Evolutionary conservation across 30 jellyfish, hydroid and myxozoan species (phyloP).

Genomic region (Catostylus mosaicus): DNA sequence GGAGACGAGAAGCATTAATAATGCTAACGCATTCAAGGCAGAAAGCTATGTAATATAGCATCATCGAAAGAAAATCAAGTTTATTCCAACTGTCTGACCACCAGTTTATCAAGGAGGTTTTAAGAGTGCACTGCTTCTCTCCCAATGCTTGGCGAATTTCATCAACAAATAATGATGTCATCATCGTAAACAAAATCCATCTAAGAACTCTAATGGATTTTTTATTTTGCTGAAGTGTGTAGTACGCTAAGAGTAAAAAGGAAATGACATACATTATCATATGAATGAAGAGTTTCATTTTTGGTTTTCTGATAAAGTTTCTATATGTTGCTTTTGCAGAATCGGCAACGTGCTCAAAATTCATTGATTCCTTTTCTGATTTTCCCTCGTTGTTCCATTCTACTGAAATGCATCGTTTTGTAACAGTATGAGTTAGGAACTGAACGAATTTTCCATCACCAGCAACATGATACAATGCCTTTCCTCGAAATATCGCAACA

Average conservation of each 20-base stretch:
- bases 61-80: not conserved
- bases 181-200: not conserved
- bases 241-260: not conserved
- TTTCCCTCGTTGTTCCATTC: not conserved
- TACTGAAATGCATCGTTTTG: not conserved
- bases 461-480: constrained; percentile 1
- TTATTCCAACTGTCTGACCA: constrained; percentile 7
- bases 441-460: not conserved
- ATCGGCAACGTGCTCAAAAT: too few relatives aligned
- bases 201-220: not conserved
- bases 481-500: constrained; percentile 8
- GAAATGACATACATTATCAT: not conserved
- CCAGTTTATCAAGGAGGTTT: not conserved
- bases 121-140: not conserved
- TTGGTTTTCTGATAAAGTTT: too few relatives aligned
- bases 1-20: not conserved
- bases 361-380: too few relatives aligned
- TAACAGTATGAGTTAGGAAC: not conserved
- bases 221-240: not conserved
- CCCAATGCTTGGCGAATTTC: constrained; percentile 11
- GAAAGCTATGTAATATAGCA: too few relatives aligned
- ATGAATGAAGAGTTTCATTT: not conserved
- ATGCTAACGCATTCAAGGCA: not conserved
- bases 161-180: not conserved
- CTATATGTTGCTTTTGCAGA: too few relatives aligned